Evolutionary conservation across 1,140 invertebrate genomes (phyloP), one percentile per base, ranked within the genome.

Genomic region (Dufourea novaeangliae): DNA sequence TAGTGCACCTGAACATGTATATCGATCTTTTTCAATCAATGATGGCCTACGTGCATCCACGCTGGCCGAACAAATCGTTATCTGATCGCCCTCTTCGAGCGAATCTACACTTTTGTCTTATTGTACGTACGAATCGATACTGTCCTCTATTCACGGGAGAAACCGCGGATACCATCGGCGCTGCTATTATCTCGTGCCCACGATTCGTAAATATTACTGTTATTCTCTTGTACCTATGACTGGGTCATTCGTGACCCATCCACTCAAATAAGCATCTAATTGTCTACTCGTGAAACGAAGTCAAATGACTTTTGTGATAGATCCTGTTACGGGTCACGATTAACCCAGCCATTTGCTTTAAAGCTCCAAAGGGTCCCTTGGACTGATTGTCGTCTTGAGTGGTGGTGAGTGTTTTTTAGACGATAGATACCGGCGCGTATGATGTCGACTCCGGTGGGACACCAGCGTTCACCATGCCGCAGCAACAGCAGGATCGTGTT

Each of bases 401-500:
- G n/a, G n/a, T n/a, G n/a, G n/a, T n/a, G n/a, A n/a, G n/a, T n/a
- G n/a, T n/a, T 41, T 20, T 20, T 46, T 46, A 4, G 2, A 46
- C 17, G 32, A 80, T 73, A 85, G 81, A 76, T 88, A 98, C 97
- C 97, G 94, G 97, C 96, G 92, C 96, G 95, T 92, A 98, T 97
- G 91, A 97, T 97, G 94, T 98, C 97, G 78, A 97, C 96, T 52
- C 97, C 97, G 66, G 96, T 96, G 79, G 97, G 97, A 91, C 96
- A 95, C 98, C 97, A 99, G 90, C 96, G 94, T 93, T 99, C 97
- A 57, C 97, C 97, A 85, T 96, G 95, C 88, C 96, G 94, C 88
- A 99, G 94, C 88, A 99, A 92, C 84, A 98, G 94, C 82, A 99
- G 94, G 79, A 98, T 95, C 67, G 97, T 98, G 92, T 98, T 98